Conservation (phyloP, 2,113 vertebrate genomes). For the Salvelinus fontinalis region DNA sequence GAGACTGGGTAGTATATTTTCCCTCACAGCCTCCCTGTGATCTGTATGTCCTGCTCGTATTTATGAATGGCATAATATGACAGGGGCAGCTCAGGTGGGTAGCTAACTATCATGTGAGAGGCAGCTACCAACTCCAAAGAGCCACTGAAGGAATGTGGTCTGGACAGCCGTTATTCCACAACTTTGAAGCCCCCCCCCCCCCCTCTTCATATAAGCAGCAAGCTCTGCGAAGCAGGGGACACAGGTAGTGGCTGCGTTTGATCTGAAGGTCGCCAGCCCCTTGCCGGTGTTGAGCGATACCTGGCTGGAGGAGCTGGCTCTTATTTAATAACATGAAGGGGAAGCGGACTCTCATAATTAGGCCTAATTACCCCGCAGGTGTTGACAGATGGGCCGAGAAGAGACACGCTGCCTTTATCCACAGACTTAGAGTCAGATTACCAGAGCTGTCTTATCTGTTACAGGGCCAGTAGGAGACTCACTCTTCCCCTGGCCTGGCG, state of each 20-base stretch:
- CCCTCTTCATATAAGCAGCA: slow-evolving; percentile 45
- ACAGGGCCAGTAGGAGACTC: slow-evolving; percentile 88
- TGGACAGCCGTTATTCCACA: slow-evolving; percentile 70
- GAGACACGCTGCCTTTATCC: slow-evolving; percentile 99
- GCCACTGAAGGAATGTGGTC: slow-evolving; percentile 82
- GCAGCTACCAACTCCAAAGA: slow-evolving; percentile 41
- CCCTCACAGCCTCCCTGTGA: slow-evolving; percentile 66
- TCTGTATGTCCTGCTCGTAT: slow-evolving; percentile 56
- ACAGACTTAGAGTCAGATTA: slow-evolving; percentile 99
- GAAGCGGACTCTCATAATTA: slow-evolving; percentile 99
- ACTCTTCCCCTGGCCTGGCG: slow-evolving; percentile 69
- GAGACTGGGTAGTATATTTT: slow-evolving; percentile 63
- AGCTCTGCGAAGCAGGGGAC: slow-evolving; percentile 65
- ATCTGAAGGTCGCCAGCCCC: slow-evolving; percentile 94
- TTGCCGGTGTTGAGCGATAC: slow-evolving; percentile 91
- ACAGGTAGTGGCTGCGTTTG: slow-evolving; percentile 96
- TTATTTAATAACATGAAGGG: slow-evolving; percentile 99
- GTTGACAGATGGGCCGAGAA: slow-evolving; percentile 97
- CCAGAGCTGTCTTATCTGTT: slow-evolving; percentile 95
- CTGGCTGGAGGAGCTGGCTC: slow-evolving; percentile 89
- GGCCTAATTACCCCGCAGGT: slow-evolving; percentile 99
- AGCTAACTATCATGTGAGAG: slow-evolving; percentile 64
- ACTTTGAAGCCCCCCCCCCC: slow-evolving; percentile 84
- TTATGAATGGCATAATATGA: slow-evolving; percentile 77
- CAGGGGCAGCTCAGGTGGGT: slow-evolving; percentile 58